Evolutionary conservation across 2,888 invertebrate species (phyloP).

Genomic region (Acanthosepion lycidas): DNA sequence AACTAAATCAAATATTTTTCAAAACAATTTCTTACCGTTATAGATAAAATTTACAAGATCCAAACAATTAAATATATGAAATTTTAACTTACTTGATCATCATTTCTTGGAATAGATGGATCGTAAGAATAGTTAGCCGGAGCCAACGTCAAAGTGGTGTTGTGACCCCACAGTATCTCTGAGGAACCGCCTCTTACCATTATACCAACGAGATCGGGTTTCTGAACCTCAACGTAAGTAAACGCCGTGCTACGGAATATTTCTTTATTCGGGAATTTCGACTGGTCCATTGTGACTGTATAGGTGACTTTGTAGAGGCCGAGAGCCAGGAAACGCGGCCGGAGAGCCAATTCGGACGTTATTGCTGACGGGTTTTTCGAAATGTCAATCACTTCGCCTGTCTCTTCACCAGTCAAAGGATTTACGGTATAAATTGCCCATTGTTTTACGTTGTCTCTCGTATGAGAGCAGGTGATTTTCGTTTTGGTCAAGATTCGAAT

Average conservation of each 20-base stretch:
- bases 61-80: neutral
- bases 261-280: conserved; percentile 50
- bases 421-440: conserved; percentile 63
- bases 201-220: conserved; percentile 48
- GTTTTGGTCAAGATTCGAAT: conserved; percentile 58
- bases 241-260: conserved; percentile 50
- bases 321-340: conserved; percentile 63
- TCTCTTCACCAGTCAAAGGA: conserved; percentile 52
- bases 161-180: conserved; percentile 51
- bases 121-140: conserved; percentile 72
- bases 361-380: conserved; percentile 46
- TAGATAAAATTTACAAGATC: neutral
- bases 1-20: too few relatives aligned
- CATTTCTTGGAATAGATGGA: conserved; percentile 68
- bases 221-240: conserved; percentile 52
- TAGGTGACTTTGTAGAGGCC: conserved; percentile 72
- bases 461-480: conserved; percentile 61
- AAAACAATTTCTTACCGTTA: neutral
- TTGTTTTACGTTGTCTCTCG: conserved; percentile 62
- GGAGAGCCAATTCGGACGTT: conserved; percentile 56
- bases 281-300: conserved; percentile 65
- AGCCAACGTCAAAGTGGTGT: conserved; percentile 59
- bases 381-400: conserved; percentile 50
- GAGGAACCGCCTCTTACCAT: conserved; percentile 51
- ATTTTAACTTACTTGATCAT: conserved; percentile 56